Conservation (phyloP, 2,797 vertebrate species). For the Fistularia tabacaria region DNA sequence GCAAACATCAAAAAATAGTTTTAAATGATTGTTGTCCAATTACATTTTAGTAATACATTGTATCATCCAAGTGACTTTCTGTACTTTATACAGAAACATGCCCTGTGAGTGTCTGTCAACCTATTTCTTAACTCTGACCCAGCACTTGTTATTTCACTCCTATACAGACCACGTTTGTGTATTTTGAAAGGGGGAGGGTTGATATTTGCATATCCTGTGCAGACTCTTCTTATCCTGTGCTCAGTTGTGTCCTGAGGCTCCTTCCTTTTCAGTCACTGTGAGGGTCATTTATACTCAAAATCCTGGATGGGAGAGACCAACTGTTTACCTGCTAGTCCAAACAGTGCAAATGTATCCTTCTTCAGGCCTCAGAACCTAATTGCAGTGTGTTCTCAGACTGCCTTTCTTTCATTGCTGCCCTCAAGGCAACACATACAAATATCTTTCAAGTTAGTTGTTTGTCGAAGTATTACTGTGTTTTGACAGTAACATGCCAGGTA, state of each 20-base stretch:
- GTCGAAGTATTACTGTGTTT: constrained; percentile 36
- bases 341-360: constrained; percentile 52
- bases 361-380: constrained; percentile 29
- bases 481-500: constrained; percentile 16
- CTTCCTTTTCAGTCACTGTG: constrained; percentile 26
- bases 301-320: constrained; percentile 61
- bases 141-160: constrained; percentile 23
- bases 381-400: constrained; percentile 11
- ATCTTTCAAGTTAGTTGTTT: constrained; percentile 37
- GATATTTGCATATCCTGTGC: constrained; percentile 73
- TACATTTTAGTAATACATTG: too few relatives aligned
- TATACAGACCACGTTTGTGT: constrained; percentile 17
- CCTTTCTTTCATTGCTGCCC: constrained; percentile 23
- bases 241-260: constrained; percentile 61
- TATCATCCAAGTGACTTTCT: too few relatives aligned
- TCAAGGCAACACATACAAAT: constrained; percentile 21
- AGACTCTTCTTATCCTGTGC: constrained; percentile 47
- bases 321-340: constrained; percentile 63
- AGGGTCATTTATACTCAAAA: constrained; percentile 47
- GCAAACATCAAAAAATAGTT: too few relatives aligned
- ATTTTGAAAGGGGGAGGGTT: constrained; percentile 19
- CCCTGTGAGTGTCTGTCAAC: constrained; percentile 1
- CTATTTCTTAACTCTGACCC: constrained; percentile 9
- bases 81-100: neutral
- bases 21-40: too few relatives aligned